Base-by-base conservation (phyloP, 2,797 vertebrate species). In the Pangasius krempfi region DNA sequence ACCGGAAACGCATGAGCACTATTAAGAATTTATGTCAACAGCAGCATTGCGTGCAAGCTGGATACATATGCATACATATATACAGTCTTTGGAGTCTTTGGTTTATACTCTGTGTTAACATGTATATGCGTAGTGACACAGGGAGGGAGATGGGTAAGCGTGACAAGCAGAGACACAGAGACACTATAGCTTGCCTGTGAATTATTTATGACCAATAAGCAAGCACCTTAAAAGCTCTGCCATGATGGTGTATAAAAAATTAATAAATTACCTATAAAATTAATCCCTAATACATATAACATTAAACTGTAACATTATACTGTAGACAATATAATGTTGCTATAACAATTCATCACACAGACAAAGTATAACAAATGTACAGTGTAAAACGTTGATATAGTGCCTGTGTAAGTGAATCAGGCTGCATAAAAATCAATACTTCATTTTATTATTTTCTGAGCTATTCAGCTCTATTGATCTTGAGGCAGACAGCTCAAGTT, bases 371-470 rank as follows among this genome's bases (percentile, higher is more conserved):
- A 76, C 81, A 84, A 44, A 78, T 22, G 2, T n/a, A 64, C 56
- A 37, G 20, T 76, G 64, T 52, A 73, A 87, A 90, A 88, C 54
- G 30, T 89, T 89, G 86, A 88, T 89, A 78, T 62, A 89, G 86
- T 58, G 86, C 79, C 66, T 40, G 44, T 85, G 80, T 84, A 91
- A 91, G 68, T 89, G 83, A 91, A 91, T 78, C 84, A 84, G 7
- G 52, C 79, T 90, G 86, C 68, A 88, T 86, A 82, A 89, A 66
- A 92, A 92, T 92, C 91, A 88, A 92, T 92, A 66, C 54, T 37
- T 76, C 87, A 90, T 90, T 92, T 83, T 87, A 90, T 91, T 91
- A 90, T 88, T 75, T 47, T 85, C 89, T 87, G 33, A 14, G n/a
- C 33, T 88, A 84, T 87, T 86, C 85, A 86, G 50, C 30, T 47